Evolutionary conservation across 53 echinoderm and acorn worm genomes (phyloP).

Genomic region (Astropecten irregularis): DNA sequence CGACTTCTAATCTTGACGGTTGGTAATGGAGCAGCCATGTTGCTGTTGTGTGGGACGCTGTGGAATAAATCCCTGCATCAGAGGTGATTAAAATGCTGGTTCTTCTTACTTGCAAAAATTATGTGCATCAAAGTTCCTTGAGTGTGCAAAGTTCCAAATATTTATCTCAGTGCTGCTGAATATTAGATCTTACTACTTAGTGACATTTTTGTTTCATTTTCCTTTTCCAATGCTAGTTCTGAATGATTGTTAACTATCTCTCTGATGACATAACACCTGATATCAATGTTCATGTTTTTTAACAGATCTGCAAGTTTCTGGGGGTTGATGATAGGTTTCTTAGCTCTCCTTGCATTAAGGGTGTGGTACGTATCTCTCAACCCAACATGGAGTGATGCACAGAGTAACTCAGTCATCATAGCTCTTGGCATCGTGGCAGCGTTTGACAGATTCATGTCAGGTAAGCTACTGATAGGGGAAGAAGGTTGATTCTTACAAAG

Average conservation of each 20-base stretch:
- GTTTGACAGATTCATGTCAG: slow-evolving; percentile 78
- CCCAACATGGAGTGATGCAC: slow-evolving; percentile 77
- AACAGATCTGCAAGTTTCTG: slow-evolving; percentile 81
- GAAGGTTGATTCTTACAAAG: no score
- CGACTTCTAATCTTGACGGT: slow-evolving; percentile 63
- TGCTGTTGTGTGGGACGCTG: slow-evolving; percentile 81
- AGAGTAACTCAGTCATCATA: slow-evolving; percentile 77
- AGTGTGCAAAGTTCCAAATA: no score
- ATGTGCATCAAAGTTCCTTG: no score
- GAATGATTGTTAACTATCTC: no score
- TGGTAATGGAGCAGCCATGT: slow-evolving; percentile 75
- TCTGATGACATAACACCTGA: no score
- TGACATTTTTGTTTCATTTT: no score
- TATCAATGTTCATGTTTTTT: not conserved
- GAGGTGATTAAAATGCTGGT: slow-evolving; percentile 53
- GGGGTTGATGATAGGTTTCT: slow-evolving; percentile 82
- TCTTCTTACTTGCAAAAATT: not conserved
- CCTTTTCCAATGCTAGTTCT: no score
- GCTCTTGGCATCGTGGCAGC: slow-evolving; percentile 82
- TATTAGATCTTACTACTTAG: no score
- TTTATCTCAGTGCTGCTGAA: no score
- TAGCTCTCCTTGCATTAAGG: slow-evolving; percentile 64
- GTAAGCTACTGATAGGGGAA: no score
- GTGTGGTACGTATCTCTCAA: slow-evolving; percentile 91
- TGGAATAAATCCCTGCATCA: slow-evolving; percentile 92